These are phyloP conservation scores for Thymelicus lineola DNA, from an alignment of 2,888 invertebrate genomes.

Conservation along the genomic window DNA sequence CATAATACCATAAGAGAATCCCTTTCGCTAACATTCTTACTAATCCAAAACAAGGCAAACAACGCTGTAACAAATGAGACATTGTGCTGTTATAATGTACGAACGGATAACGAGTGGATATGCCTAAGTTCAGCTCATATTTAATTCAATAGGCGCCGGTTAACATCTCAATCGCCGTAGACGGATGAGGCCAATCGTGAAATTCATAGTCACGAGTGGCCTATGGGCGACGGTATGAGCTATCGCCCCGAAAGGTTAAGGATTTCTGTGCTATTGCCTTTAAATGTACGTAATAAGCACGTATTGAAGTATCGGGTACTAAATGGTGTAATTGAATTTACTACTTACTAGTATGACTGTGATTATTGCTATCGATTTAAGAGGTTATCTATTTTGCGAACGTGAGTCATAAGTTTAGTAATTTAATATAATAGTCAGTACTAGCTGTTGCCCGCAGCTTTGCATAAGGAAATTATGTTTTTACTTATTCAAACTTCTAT, in stretches of 20 bases:
- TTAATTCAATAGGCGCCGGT: constrained; percentile 55
- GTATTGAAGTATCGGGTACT: no score
- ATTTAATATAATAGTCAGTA: no score
- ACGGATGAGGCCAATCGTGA: constrained; percentile 37
- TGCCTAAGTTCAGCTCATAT: constrained; percentile 56
- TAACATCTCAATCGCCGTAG: constrained; percentile 50
- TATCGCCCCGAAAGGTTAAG: constrained; percentile 34
- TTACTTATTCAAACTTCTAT: no score
- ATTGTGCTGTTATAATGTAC: constrained; percentile 32
- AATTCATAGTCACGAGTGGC: constrained; percentile 36
- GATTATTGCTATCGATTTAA: no score
- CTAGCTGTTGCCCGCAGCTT: no score
- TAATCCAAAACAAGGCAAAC: constrained; percentile 1
- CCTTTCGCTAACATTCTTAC: neutral
- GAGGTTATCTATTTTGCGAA: no score
- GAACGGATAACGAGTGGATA: constrained; percentile 39
- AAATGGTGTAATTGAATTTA: no score
- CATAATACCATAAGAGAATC: no score
- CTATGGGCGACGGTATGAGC: constrained; percentile 30
- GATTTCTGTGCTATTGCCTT: constrained; percentile 10
- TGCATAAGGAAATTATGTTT: no score
- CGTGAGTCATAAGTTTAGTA: no score
- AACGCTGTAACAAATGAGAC: constrained; percentile 28
- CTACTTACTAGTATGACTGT: no score
- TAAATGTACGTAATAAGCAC: neutral